Conservation (phyloP, 2,797 vertebrate genomes). For the Percopsis omiscomaycus region DNA sequence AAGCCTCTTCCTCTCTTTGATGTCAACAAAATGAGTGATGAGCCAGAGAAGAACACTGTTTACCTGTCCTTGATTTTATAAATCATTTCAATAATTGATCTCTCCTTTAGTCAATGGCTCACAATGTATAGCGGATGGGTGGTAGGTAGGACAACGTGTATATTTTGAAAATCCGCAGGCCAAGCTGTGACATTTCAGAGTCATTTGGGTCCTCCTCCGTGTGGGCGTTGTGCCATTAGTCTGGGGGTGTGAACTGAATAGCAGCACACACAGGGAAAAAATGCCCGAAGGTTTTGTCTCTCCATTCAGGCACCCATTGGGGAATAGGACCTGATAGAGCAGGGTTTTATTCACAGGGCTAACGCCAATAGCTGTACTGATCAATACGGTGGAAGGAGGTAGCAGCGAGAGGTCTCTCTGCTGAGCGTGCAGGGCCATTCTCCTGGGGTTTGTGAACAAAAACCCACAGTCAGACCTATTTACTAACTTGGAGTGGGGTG, state of each 20-base stretch:
- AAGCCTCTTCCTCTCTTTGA: slow-evolving; percentile 63
- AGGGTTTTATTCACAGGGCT: slow-evolving; percentile 77
- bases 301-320: slow-evolving; percentile 74
- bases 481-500: slow-evolving; percentile 66
- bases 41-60: slow-evolving; percentile 49
- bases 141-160: slow-evolving; percentile 28
- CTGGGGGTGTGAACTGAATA: slow-evolving; percentile 49
- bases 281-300: slow-evolving; percentile 71
- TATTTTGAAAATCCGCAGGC: slow-evolving; percentile 38
- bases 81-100: slow-evolving; percentile 49
- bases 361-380: slow-evolving; percentile 73
- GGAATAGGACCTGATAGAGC: slow-evolving; percentile 68
- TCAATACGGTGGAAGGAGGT: slow-evolving; percentile 75
- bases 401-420: slow-evolving; percentile 67
- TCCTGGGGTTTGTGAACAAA: slow-evolving; percentile 75
- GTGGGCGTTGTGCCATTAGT: slow-evolving; percentile 47
- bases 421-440: slow-evolving; percentile 62
- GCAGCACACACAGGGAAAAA: slow-evolving; percentile 47
- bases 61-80: slow-evolving; percentile 62
- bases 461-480: slow-evolving; percentile 74
- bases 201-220: slow-evolving; percentile 31
- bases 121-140: slow-evolving; percentile 26
- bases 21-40: slow-evolving; percentile 60
- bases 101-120: slow-evolving; percentile 38
- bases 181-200: slow-evolving; percentile 64